Base-by-base conservation (phyloP, 2,797 vertebrate species). In the Malacoraja senta region DNA sequence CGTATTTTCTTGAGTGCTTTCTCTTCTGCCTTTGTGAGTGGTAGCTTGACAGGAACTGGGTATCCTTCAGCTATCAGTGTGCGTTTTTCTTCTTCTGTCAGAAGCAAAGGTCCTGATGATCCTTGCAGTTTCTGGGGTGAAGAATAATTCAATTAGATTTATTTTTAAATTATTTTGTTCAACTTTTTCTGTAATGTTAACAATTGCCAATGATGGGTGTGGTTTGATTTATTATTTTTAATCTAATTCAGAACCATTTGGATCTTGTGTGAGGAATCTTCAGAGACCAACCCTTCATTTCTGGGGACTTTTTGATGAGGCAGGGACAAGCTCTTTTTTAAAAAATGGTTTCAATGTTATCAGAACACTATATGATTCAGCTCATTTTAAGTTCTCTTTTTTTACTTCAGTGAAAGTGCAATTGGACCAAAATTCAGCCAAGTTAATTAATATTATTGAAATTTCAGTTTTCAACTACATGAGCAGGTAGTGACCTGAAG, bases 1-100 rank as follows among this genome's bases (percentile, higher is more conserved):
- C 99, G 98, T 94, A 99, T 99, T 96, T 99, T 99, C 96, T 99
- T 99, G 93, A 99, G 96, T 1, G 99, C 98, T 93, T 99, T 99
- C 96, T 99, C 99, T 95, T 99, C 99, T 0, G 98, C 97, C 94
- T 99, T 99, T 86, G 98, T 98, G 79, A 99, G 96, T 0, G 99
- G 99, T 94, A 99, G 95, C 93, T 99, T 99, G 94, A 97, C 99
- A 93, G 99, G 99, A 77, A 99, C 98, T 0, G 99, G 98, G 94
- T 99, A 99, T 29, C 99, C 99, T 95, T 99, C 99, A 0, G 98
- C 98, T 21, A 99, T 97, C 94, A 99, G 96, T 0, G 99, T 99
- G 13, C 99, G 97, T 74, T 98, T 98, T 96, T 99, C 99, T 94
- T 99, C 99, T 95, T 99, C 99, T 0, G 99, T 99, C 95, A 99